Evolutionary conservation across 2,888 invertebrate genomes (phyloP).

Genomic region (Megastigmus dorsalis): DNA sequence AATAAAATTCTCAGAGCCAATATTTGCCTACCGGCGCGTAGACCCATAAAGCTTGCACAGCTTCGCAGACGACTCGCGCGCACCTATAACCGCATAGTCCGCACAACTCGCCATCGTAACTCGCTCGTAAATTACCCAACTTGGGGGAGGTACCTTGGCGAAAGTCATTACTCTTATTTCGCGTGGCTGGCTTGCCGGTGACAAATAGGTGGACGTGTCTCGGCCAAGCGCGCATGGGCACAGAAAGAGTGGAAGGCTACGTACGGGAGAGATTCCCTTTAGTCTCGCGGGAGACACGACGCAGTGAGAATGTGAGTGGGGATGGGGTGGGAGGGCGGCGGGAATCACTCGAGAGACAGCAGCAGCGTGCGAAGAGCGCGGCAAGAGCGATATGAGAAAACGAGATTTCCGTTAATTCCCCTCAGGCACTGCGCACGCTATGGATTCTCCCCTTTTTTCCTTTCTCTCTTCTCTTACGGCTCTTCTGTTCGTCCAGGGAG

Average conservation of each 20-base stretch:
- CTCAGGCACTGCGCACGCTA: conserved; percentile 4
- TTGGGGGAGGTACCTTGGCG: not conserved
- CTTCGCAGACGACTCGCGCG: too few species aligned
- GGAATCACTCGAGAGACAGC: not conserved
- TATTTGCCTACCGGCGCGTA: too few species aligned
- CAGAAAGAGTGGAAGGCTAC: not conserved
- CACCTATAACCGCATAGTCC: too few species aligned
- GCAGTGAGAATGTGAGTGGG: too few species aligned
- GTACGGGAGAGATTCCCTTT: too few species aligned
- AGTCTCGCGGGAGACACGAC: too few species aligned
- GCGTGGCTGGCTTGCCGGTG: not conserved
- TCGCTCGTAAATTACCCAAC: not conserved
- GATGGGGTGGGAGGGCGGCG: not conserved
- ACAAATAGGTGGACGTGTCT: conserved; percentile 16
- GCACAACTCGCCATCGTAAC: too few species aligned
- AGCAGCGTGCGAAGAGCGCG: not conserved
- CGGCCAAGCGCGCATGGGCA: too few species aligned
- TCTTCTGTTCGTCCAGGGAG: too few species aligned
- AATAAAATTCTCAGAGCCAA: too few species aligned
- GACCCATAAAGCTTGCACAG: too few species aligned
- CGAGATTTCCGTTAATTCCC: conserved; percentile 38
- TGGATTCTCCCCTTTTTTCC: not conserved
- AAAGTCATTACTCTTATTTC: conserved; percentile 31
- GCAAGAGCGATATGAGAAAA: conserved; percentile 32
- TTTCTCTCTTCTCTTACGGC: not conserved